Percentiles rank a stretch among this genome's conserved stretches.
Conservation (phyloP, 2,113 vertebrate species). For the Apteryx mantelli region DNA sequence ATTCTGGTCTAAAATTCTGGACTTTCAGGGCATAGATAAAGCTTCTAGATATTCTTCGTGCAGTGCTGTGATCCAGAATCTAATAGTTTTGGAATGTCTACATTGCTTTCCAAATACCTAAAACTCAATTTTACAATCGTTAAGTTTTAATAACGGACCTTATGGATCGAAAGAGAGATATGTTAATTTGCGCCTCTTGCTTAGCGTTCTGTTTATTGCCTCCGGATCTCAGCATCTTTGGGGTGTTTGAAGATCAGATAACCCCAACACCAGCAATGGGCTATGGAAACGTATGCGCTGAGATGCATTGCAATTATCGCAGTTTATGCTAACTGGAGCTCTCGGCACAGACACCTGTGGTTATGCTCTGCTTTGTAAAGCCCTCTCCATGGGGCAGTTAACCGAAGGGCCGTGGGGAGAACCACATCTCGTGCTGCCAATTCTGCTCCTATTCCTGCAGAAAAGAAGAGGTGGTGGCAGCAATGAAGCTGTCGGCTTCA, state of each 20-base stretch:
- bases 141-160: neutral
- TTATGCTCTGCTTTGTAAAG: neutral
- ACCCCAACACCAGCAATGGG: neutral
- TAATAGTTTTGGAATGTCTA: neutral
- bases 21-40: neutral
- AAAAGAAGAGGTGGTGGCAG: neutral
- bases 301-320: neutral
- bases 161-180: neutral
- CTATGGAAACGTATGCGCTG: neutral
- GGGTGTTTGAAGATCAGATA: too few species aligned
- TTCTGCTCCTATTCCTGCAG: neutral
- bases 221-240: neutral
- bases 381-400: neutral
- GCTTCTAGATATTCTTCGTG: neutral
- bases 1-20: neutral
- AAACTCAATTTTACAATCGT: neutral
- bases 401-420: accelerated
- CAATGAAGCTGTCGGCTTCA: neutral
- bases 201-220: neutral
- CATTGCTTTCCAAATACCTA: neutral
- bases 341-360: neutral
- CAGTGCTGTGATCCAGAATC: neutral
- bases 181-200: neutral
- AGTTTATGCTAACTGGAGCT: neutral
- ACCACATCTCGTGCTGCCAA: neutral